Base-by-base conservation (phyloP, 2,888 invertebrate species). In the Hypselothyrea guttata region DNA sequence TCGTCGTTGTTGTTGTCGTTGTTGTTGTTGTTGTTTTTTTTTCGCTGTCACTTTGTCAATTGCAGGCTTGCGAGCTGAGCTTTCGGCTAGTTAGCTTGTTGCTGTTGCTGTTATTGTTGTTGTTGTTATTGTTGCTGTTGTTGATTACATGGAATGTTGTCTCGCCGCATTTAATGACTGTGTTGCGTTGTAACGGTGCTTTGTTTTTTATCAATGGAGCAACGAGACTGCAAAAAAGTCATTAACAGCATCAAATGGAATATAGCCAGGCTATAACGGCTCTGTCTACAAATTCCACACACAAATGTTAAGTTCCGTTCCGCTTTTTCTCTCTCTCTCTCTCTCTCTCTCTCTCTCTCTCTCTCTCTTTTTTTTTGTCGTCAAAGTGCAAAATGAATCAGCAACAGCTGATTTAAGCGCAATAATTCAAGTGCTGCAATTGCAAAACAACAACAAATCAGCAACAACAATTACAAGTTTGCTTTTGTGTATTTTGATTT, bases 121-220 rank as follows among this genome's bases (percentile, higher is more conserved):
- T 49, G 44, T 37, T 57, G 49, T 37, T 62, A 56, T 40, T 59
- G 59, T 16, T 57, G 51, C 22, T 51, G 52, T 47, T 57, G 70
- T 59, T 74, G 75, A 78, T 71, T 73, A 71, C 70, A 69, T 84
- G 84, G 84, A 84, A 84, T 84, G 86, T 61, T 54, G 87, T 85
- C 85, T 86, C 82, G 86, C 82, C 86, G 73, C 71, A 86, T 86
- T 86, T 86, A 86, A 85, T 86, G 86, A 81, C 84, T 84, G 58
- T 79, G 74, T 69, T 68, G 75, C 69, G 73, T 53, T 76, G 61
- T 79, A 84, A 79, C 79, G 85, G 81, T 63, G 67, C 60, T 74
- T 75, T 57, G n/a, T 59, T 60, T 58, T 74, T 82, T 71, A 77
- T 82, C 84, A 81, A 81, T 75, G 83, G 66, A 40, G 69, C 47